Base-by-base conservation (phyloP, 1,140 invertebrate species). In the Fopius arisanus region DNA sequence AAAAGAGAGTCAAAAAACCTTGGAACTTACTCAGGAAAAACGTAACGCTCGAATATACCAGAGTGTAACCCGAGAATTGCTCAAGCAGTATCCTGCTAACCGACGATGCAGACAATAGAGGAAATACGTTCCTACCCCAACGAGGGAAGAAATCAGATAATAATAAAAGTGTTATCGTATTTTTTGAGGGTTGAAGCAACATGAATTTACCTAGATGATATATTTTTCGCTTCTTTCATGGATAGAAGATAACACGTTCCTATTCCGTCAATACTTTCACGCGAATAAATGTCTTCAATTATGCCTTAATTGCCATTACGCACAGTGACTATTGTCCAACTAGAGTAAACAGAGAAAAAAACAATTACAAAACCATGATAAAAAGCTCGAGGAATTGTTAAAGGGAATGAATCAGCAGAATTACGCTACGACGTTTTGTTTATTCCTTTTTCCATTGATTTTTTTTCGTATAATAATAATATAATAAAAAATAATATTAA, bases 31-130 rank as follows among this genome's bases (percentile, higher is more conserved):
- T 6, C 91, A 92, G 40, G 89, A 92, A 75, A 84, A 86, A 33
- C 85, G 87, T 41, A 94, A 94, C 78, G 89, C 90, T 12, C 86
- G 85, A 74, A 89, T 91, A 33, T 94, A 94, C 82, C 89, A 90
- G 70, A 87, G 84, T 19, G 90, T 93, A 9, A 87, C 93, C 10
- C 87, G 88, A n/a, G 81, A 84, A 21, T 84, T 92, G 63, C 88
- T 90, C 70, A 87, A 87, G 26, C 89, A 89, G 80, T 92, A 92
- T 82, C 87, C 87, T 14, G 83, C 87, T n/a, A 90, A 91, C 82
- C 84, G 87, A 33, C 88, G 89, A 76, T 92, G 91, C 81, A 89
- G 88, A 81, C 80, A 82, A 78, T 83, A 82, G 74, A 72, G 62
- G 26, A 41, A 41, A 40, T 28, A 23, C 19, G 26, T 65, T 65